Base-by-base conservation (phyloP, 2,113 vertebrate genomes). In the Solenodon paradoxus region DNA sequence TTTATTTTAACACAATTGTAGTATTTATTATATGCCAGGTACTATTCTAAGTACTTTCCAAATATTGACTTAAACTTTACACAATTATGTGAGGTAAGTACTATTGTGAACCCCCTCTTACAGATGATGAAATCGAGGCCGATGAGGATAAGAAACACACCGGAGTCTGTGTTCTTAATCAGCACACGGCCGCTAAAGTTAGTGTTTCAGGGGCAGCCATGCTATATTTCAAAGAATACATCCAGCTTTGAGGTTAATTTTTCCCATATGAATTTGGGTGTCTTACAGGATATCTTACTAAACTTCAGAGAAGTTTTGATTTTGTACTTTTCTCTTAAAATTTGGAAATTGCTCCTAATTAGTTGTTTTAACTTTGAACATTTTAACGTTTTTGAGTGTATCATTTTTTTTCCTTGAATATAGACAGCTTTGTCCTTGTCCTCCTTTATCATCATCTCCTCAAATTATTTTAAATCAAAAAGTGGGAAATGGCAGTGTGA, bases 271-370 rank as follows among this genome's bases (percentile, higher is more conserved):
- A 97, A 96, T 92, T 79, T 88, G 80, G 81, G 92, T 95, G 88
- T 96, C 94, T 92, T 92, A 79, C 59, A 82, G 88, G 87, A 47
- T 95, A 72, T 78, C 93, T 95, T 96, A 89, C 71, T 96, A 95
- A 93, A 93, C 89, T 96, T 96, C 92, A 97, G 92, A 97, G 96
- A 95, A 89, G 40, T 88, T 95, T 96, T 95, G 79, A 95, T 96
- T 88, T 93, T 96, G 75, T 84, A 94, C 86, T 93, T 92, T 96
- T 95, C 71, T 95, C 79, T 95, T 86, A 96, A 96, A 97, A 97
- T 92, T 93, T 96, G 92, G 68, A 96, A 97, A 97, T 94, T 93
- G 55, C 83, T 96, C 64, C 74, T 96, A 96, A 95, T 75, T 87
- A 82, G 87, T 86, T 90, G 85, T 86, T 95, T 92, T 92, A 90